A percentile compares a stretch with the other conserved stretches of the same genome.
Evolutionary conservation across 2,888 invertebrate species (phyloP).

Genomic region (Aproaerema taeniolella): DNA sequence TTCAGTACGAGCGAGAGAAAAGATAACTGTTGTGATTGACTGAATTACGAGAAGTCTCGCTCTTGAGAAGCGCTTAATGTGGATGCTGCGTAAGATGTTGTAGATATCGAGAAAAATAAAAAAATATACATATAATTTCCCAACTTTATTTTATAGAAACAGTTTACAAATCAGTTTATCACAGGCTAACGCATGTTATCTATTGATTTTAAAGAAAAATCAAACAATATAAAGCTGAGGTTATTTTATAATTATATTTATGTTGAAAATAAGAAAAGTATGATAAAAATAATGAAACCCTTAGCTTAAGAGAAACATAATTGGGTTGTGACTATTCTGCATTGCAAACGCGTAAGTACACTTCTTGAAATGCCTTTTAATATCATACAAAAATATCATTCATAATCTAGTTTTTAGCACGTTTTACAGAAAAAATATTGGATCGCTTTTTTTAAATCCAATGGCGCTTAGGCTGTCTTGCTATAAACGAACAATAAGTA

Average conservation of each 20-base stretch:
- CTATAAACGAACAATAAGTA: no score
- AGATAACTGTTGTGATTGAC: no score
- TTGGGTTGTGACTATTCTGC: slow-evolving; percentile 35
- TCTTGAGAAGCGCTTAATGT: no score
- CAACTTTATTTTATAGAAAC: slow-evolving; percentile 57
- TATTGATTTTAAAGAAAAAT: slow-evolving; percentile 30
- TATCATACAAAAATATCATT: slow-evolving; percentile 18
- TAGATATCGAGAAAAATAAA: no score
- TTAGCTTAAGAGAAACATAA: slow-evolving; percentile 22
- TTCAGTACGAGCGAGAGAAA: no score
- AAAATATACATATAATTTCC: slow-evolving; percentile 22
- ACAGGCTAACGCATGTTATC: slow-evolving; percentile 58
- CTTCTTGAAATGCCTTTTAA: slow-evolving; percentile 6
- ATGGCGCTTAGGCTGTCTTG: no score
- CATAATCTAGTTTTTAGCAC: no score
- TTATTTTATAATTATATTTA: background rate
- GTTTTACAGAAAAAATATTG: no score
- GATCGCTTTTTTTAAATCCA: no score
- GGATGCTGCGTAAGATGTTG: no score
- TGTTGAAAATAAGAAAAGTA: slow-evolving; percentile 4
- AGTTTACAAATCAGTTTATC: slow-evolving; percentile 66
- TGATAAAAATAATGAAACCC: slow-evolving; percentile 9
- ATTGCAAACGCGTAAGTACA: slow-evolving; percentile 21
- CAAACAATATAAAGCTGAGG: slow-evolving; percentile 3
- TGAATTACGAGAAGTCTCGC: no score